Evolutionary conservation across 2,113 vertebrate species (phyloP), one percentile per base, ranked within the genome.

Genomic region (Tetraodon nigroviridis): DNA sequence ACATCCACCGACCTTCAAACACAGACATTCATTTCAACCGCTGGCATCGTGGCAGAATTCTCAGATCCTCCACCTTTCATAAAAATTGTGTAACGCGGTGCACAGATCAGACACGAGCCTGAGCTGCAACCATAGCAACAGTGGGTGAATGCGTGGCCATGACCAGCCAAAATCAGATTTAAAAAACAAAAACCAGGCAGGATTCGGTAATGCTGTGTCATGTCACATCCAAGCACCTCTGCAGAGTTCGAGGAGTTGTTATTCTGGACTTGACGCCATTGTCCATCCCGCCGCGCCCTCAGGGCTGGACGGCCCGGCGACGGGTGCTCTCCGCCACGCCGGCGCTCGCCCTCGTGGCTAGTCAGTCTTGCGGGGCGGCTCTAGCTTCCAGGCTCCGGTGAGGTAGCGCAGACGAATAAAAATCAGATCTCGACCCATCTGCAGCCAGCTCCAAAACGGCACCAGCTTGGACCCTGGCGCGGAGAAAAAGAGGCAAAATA

Each of bases 381-480:
- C 87, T 65, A 97, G 87, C 68, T 71, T 93, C 97, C 97, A 99
- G 87, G 93, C 96, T 81, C 96, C 93, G 14, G 92, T 97, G 81
- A 98, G 73, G 79, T 99, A 99, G 51, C 94, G 93, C 59, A 98
- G 89, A 69, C 94, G 91, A 84, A 99, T 98, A 87, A 97, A 93
- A 77, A 98, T 79, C 52, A 99, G 91, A 84, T 99, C 97, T 55
- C 64, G 90, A 70, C 97, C 97, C 97, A 99, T 99, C 75, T 99
- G 97, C 62, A 99, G 82, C 97, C 96, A 99, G 84, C 96, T 99
- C 96, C 97, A 99, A 79, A 98, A 94, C 1, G 97, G 97, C 85
- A 98, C 91, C 87, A 99, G 85, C 76, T 99, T 99, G 66, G 96
- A 99, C 64, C 95, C 97, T 99, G 80, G 19, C 32, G 76, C 83